Percentiles rank a stretch among this genome's conserved stretches.
These are phyloP conservation scores for Tachypleus tridentatus DNA, from an alignment of 1,140 invertebrate genomes.

Conservation along the genomic window DNA sequence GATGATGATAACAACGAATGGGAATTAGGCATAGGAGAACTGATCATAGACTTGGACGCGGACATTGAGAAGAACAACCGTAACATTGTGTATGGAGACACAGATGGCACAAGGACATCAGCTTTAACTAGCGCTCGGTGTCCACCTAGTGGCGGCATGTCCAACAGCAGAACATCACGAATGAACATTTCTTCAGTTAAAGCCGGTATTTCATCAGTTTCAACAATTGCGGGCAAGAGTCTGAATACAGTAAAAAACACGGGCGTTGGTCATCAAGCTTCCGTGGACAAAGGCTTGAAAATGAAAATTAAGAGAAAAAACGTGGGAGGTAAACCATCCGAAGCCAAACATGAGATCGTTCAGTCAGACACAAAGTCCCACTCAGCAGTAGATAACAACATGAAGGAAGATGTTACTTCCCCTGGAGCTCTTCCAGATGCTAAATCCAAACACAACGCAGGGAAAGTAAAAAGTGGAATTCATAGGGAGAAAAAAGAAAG, in stretches of 20 bases:
- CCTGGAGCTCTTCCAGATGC: background rate
- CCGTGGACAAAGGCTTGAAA: constrained; percentile 83
- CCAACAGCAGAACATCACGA: no score
- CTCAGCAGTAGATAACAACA: no score
- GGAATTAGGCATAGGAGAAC: constrained; percentile 85
- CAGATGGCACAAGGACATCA: background rate
- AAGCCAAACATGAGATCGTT: constrained; percentile 89
- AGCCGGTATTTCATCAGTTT: no score
- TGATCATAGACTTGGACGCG: constrained; percentile 89
- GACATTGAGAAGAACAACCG: constrained; percentile 78
- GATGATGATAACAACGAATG: constrained; percentile 91
- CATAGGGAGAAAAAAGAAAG: constrained; percentile 27
- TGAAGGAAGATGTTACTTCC: background rate
- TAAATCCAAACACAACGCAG: constrained; percentile 23
- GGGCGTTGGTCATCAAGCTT: constrained; percentile 56
- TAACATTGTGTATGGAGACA: constrained; percentile 15
- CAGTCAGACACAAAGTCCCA: constrained; percentile 46
- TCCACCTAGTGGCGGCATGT: no score
- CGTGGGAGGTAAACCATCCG: constrained; percentile 77
- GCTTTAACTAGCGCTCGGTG: no score
- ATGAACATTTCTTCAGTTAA: no score
- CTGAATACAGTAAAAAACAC: no score
- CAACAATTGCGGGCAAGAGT: no score
- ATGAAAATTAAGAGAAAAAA: constrained; percentile 97
- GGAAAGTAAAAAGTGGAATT: constrained; percentile 21